Conservation (phyloP, 92 coral and sea anemone species). For the Umimayanthus kanabou region DNA sequence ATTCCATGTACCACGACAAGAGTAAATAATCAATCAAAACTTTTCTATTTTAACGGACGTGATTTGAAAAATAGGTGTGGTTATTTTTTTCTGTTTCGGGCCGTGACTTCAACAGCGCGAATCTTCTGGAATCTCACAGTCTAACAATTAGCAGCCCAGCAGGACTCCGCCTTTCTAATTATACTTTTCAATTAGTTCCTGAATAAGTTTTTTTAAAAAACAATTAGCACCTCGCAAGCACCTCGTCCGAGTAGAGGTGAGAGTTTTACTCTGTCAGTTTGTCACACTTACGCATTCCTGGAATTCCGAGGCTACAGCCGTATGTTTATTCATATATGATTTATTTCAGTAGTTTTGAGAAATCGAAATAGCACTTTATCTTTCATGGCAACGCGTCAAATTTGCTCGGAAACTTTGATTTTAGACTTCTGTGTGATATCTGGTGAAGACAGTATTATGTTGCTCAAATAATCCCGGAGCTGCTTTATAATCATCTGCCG, state of each 20-base stretch:
- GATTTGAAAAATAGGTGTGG: neutral
- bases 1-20: too few species aligned
- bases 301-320: neutral
- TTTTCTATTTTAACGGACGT: neutral
- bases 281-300: neutral
- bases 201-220: neutral
- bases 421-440: too few species aligned
- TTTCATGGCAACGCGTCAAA: neutral
- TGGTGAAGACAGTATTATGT: too few species aligned
- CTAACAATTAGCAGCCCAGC: neutral
- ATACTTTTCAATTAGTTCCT: neutral
- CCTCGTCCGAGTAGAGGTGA: neutral
- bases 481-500: too few species aligned
- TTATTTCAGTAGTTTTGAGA: neutral
- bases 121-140: neutral
- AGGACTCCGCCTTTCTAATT: slow-evolving; percentile 4
- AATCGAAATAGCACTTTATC: neutral
- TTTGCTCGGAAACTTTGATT: neutral
- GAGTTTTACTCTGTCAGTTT: neutral
- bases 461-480: too few species aligned
- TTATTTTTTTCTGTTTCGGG: neutral
- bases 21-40: neutral
- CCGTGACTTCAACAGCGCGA: neutral
- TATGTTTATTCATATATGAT: neutral
- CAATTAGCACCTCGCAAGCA: slow-evolving; percentile 14